Evolutionary conservation across 2,888 invertebrate species (phyloP).

Genomic region (Drosophila formosana): DNA sequence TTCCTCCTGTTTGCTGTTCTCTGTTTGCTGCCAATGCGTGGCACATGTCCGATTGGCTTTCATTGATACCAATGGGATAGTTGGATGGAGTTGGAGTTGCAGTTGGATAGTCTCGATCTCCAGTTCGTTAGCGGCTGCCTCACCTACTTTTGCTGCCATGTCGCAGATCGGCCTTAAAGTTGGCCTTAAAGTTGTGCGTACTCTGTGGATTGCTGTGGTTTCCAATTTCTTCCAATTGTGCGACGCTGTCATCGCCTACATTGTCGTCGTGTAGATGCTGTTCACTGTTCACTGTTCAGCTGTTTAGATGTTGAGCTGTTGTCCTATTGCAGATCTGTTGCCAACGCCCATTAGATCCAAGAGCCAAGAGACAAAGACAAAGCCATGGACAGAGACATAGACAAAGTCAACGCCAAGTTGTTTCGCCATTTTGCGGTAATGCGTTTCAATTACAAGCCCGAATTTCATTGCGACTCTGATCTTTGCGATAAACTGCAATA

Average conservation of each 20-base stretch:
- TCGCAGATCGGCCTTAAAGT: constrained; percentile 38
- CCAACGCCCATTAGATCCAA: constrained; percentile 68
- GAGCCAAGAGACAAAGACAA: constrained; percentile 33
- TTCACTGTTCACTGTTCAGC: constrained; percentile 21
- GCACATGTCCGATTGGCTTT: constrained; percentile 76
- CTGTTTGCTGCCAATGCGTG: constrained; percentile 68
- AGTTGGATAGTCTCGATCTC: constrained; percentile 38
- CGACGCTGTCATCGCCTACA: constrained; percentile 77
- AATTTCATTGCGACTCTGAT: constrained; percentile 65
- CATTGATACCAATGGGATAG: constrained; percentile 62
- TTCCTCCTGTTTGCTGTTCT: constrained; percentile 22
- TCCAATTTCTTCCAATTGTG: constrained; percentile 55
- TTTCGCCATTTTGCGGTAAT: constrained; percentile 57
- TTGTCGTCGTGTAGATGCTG: constrained; percentile 51
- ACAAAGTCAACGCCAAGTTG: constrained; percentile 11
- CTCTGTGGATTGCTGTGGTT: constrained; percentile 28
- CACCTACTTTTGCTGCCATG: constrained; percentile 72
- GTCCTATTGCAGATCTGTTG: constrained; percentile 50
- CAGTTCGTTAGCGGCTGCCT: constrained; percentile 71
- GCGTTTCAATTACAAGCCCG: constrained; percentile 75
- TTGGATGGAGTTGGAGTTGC: constrained; percentile 19
- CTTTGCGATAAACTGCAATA: constrained; percentile 45
- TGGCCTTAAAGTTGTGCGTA: constrained; percentile 46
- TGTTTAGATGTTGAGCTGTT: constrained; percentile 32
- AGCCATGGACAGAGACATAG: too few species aligned